Conservation (phyloP, 2,113 vertebrate species). For the Acinonyx jubatus region DNA sequence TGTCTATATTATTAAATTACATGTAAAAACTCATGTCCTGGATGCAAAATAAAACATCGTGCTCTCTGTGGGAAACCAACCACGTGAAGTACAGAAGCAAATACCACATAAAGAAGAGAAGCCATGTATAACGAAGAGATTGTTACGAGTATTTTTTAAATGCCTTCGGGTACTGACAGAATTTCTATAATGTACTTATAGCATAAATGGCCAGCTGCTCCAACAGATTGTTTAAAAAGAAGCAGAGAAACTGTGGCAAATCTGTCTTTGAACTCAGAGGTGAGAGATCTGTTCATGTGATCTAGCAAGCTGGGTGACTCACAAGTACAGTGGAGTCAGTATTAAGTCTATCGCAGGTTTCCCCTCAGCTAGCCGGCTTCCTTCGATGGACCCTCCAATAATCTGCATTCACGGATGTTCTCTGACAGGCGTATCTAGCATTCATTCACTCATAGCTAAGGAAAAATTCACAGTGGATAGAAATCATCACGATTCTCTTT, state of each 20-base stretch:
- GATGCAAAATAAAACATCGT: slow-evolving; percentile 62
- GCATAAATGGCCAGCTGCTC: slow-evolving; percentile 81
- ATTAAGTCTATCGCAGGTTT: not conserved
- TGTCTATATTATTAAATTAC: slow-evolving; percentile 25
- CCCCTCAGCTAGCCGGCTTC: not conserved
- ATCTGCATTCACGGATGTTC: not conserved
- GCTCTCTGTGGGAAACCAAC: slow-evolving; percentile 44
- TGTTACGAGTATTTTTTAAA: slow-evolving; percentile 73
- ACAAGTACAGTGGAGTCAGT: not conserved
- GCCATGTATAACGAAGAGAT: slow-evolving; percentile 61
- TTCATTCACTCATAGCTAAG: not conserved
- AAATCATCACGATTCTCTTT: not conserved
- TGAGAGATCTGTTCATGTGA: slow-evolving; percentile 68
- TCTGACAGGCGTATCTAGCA: not conserved
- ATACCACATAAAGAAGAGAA: slow-evolving; percentile 22
- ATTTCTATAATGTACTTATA: slow-evolving; percentile 61
- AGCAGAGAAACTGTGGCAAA: slow-evolving; percentile 64
- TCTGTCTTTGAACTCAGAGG: slow-evolving; percentile 74
- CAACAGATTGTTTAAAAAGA: slow-evolving; percentile 79
- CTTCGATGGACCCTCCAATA: not conserved
- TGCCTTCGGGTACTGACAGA: slow-evolving; percentile 63
- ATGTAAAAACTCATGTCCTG: slow-evolving; percentile 22
- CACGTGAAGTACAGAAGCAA: not conserved
- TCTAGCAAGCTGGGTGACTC: slow-evolving; percentile 10
- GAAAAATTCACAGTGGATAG: not conserved